These are phyloP conservation scores for Vireo altiloquus DNA, from an alignment of 2,113 vertebrate species.

Conservation along the genomic window DNA sequence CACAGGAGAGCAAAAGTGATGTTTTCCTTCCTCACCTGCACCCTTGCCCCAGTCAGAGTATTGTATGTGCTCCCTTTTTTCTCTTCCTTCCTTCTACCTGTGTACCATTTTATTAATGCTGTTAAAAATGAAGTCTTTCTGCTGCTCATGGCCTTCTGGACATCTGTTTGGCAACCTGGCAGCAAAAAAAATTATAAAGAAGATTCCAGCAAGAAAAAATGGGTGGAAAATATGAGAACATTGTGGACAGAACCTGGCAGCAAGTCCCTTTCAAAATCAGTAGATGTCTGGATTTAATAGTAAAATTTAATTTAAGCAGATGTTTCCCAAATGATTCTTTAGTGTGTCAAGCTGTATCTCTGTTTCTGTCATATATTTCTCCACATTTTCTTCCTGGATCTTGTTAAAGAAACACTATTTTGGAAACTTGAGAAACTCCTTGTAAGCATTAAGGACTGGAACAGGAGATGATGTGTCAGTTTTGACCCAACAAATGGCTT, in stretches of 20 bases:
- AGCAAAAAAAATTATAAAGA: neutral
- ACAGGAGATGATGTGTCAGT: neutral
- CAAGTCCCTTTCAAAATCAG: neutral
- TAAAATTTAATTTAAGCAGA: constrained; percentile 3
- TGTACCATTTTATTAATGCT: neutral
- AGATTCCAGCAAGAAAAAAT: neutral
- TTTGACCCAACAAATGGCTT: neutral
- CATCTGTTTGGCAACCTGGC: neutral
- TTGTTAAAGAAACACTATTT: neutral
- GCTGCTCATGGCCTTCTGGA: neutral
- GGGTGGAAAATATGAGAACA: neutral
- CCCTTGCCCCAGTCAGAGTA: neutral
- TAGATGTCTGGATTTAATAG: constrained; percentile 20
- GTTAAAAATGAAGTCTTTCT: neutral
- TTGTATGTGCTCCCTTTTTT: neutral
- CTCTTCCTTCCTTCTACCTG: neutral
- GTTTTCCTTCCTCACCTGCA: neutral
- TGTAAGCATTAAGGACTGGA: constrained; percentile 26
- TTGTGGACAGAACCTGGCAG: neutral
- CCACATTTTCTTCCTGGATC: neutral
- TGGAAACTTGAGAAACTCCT: neutral
- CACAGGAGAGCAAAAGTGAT: neutral
- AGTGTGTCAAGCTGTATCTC: neutral
- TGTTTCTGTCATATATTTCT: neutral
- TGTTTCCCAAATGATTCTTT: neutral